Percentiles rank a stretch among this genome's conserved stretches.
These are phyloP conservation scores for Cephus rjabovi DNA, from an alignment of 2,888 invertebrate genomes.

Conservation along the genomic window DNA sequence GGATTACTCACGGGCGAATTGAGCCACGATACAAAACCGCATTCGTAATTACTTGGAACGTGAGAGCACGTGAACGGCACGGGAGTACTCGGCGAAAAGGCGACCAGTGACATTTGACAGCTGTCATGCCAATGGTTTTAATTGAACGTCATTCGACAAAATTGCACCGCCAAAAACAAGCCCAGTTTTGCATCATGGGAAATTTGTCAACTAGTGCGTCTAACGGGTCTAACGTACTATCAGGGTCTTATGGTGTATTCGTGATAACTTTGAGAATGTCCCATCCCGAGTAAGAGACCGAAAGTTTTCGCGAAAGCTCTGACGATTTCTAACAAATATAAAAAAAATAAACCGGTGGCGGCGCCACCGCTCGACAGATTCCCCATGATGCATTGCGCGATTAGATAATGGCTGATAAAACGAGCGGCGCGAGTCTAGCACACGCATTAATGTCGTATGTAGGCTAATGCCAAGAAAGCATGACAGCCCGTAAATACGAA, in stretches of 20 bases:
- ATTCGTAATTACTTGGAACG: neutral
- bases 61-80: neutral
- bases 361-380: too few species aligned
- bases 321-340: too few species aligned
- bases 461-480: conserved; percentile 59
- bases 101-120: conserved; percentile 1
- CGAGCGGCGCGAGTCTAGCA: conserved; percentile 18
- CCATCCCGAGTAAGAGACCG: too few species aligned
- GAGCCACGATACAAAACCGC: neutral
- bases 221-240: too few species aligned
- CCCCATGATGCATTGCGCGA: too few species aligned
- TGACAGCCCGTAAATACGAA: conserved; percentile 44
- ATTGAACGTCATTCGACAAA: neutral
- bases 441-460: conserved; percentile 38
- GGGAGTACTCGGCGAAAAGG: neutral
- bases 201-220: too few species aligned
- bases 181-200: neutral
- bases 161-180: neutral
- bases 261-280: too few species aligned
- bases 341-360: too few species aligned
- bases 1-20: neutral
- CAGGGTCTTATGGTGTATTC: too few species aligned
- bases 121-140: neutral
- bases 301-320: too few species aligned
- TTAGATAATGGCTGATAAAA: conserved; percentile 21